These are phyloP conservation scores for Ectemnius continuus DNA, from an alignment of 2,888 invertebrate genomes.

Conservation along the genomic window DNA sequence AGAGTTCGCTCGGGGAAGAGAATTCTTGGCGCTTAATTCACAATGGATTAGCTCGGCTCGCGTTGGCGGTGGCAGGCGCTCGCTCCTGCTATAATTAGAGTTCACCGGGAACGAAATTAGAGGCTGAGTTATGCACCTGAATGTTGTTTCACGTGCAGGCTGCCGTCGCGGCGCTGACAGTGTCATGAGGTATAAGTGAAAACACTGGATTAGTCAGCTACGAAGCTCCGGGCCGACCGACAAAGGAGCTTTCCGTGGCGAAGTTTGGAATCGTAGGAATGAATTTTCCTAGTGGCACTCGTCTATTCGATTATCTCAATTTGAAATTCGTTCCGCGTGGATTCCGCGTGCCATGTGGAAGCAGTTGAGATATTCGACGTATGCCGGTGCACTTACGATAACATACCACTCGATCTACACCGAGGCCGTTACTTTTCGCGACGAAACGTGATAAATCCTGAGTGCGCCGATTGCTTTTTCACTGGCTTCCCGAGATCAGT, in stretches of 20 bases:
- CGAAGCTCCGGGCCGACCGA: no score
- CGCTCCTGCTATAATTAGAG: slow-evolving; percentile 61
- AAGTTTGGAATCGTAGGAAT: no score
- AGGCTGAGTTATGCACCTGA: slow-evolving; percentile 65
- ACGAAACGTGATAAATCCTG: slow-evolving; percentile 48
- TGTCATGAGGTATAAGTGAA: slow-evolving; percentile 60
- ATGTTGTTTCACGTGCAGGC: slow-evolving; percentile 68
- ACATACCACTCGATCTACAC: slow-evolving; percentile 6
- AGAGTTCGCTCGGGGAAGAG: neutral
- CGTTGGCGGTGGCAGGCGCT: slow-evolving; percentile 45
- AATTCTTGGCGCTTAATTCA: neutral
- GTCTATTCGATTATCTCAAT: neutral
- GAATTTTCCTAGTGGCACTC: no score
- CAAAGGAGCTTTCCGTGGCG: no score
- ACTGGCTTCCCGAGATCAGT: slow-evolving; percentile 24
- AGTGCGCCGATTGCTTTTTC: slow-evolving; percentile 33
- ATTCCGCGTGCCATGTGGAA: neutral
- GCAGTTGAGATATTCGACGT: neutral
- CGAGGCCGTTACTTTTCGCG: slow-evolving; percentile 20
- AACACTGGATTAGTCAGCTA: slow-evolving; percentile 52
- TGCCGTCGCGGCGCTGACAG: slow-evolving; percentile 44
- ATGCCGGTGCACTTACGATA: neutral
- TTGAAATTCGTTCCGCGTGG: neutral
- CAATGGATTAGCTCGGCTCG: neutral
- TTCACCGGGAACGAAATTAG: slow-evolving; percentile 38